These are phyloP conservation scores for Aegypius monachus DNA, from an alignment of 2,113 vertebrate species.

Conservation along the genomic window DNA sequence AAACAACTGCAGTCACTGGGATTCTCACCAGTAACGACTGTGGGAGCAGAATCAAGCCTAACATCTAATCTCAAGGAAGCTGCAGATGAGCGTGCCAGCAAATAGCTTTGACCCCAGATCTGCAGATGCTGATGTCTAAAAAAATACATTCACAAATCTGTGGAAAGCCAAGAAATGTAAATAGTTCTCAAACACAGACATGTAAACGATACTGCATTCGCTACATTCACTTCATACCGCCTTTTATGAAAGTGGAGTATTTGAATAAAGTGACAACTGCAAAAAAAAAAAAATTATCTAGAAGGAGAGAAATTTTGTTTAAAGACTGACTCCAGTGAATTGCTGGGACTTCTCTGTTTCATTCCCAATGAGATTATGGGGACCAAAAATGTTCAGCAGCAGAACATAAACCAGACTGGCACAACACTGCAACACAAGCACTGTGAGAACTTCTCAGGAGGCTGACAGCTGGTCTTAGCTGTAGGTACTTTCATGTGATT, in stretches of 20 bases:
- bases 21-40: fast-evolving
- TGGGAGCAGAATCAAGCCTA: not conserved
- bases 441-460: not conserved
- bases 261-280: not conserved
- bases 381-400: not conserved
- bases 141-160: not conserved
- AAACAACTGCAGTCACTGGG: not conserved
- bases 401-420: not conserved
- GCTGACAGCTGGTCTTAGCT: not conserved
- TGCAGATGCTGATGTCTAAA: not conserved
- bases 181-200: not conserved
- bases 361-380: not conserved
- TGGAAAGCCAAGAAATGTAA: not conserved
- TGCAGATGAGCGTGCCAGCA: not conserved
- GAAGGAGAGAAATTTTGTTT: not conserved
- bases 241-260: not conserved
- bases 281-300: not conserved
- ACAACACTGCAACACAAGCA: not conserved
- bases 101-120: not conserved
- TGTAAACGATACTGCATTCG: not conserved
- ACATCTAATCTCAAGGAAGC: not conserved
- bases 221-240: not conserved
- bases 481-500: not conserved
- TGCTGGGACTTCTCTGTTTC: not conserved
- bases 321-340: not conserved